Base-by-base conservation (phyloP, 2,888 invertebrate species). In the Ommatoiulus sabulosus region DNA sequence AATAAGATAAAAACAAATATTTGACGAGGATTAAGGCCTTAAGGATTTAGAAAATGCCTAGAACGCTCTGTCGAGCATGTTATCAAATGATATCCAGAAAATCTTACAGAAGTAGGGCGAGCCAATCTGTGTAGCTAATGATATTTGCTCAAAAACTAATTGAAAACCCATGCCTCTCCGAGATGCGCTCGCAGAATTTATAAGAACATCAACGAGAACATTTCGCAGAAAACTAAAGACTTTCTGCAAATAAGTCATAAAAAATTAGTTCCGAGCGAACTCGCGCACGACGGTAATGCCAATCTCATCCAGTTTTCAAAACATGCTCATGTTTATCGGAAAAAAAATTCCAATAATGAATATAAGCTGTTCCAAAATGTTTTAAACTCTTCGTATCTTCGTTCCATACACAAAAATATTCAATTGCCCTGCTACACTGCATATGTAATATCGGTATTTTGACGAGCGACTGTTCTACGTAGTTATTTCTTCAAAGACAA, bases 1-100 rank as follows among this genome's bases (percentile, higher is more conserved):
- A 63, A 63, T 63, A 63, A 63, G 63, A 63, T 63, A 63, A 63
- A 63, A 63, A 63, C 63, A 63, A 63, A 63, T 63, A 63, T 63
- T 63, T 63, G 63, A 63, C 63, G 63, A 63, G n/a, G 63, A 63
- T 63, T 63, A 63, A 63, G n/a, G 63, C 63, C 63, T 63, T n/a
- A 63, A 15, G 63, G 63, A 63, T 63, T 63, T 63, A 20, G 63
- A 63, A 63, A 63, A 63, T 63, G n/a, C 63, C 63, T 63, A 63
- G 63, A 63, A 63, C 63, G 63, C 63, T 63, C 63, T 63, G 63
- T 63, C 63, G 63, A 63, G 63, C 63, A 63, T 63, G 63, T 63
- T 63, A 63, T 63, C 63, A 20, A 17, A 63, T 63, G 63, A 63
- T 63, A 63, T 63, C 63, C 63, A 63, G 63, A 63, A 63, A 63